Conservation (phyloP, 2,113 vertebrate species). For the Gadus chalcogrammus region DNA sequence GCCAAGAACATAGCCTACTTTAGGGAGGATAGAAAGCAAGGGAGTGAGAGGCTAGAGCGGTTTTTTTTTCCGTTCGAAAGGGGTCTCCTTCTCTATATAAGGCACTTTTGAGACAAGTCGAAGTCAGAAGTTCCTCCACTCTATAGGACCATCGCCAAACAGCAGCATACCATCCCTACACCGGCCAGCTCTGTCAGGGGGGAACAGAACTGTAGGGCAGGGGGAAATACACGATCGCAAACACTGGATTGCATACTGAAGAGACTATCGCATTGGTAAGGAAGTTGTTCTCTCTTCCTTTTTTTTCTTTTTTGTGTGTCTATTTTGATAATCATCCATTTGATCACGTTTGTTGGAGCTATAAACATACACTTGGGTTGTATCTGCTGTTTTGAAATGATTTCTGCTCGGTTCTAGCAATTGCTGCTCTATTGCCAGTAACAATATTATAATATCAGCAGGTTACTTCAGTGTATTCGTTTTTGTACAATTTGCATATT, state of each 20-base stretch:
- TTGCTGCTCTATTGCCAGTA: too few relatives aligned
- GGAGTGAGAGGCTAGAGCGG: conserved; percentile 34
- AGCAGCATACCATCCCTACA: conserved; percentile 17
- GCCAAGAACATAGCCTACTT: conserved; percentile 61
- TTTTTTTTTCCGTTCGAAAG: conserved; percentile 40
- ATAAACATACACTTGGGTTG: too few relatives aligned
- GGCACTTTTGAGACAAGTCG: conserved; percentile 48
- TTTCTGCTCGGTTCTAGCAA: too few relatives aligned
- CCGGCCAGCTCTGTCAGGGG: background rate
- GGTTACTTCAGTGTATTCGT: too few relatives aligned
- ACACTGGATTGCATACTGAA: conserved; percentile 15
- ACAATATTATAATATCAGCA: too few relatives aligned
- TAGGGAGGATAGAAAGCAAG: conserved; percentile 28
- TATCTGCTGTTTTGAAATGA: too few relatives aligned
- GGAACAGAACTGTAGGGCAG: background rate
- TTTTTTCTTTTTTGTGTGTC: too few relatives aligned
- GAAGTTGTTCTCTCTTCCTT: background rate
- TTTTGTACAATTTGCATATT: background rate
- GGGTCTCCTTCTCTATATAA: conserved; percentile 76
- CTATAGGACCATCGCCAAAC: conserved; percentile 47
- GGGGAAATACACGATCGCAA: background rate
- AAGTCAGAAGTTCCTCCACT: conserved; percentile 40
- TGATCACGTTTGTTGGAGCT: too few relatives aligned
- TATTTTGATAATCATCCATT: too few relatives aligned
- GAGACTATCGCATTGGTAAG: background rate